Evolutionary conservation across 2,113 vertebrate species (phyloP), one percentile per base, ranked within the genome.

Genomic region (Trogon surrucura): DNA sequence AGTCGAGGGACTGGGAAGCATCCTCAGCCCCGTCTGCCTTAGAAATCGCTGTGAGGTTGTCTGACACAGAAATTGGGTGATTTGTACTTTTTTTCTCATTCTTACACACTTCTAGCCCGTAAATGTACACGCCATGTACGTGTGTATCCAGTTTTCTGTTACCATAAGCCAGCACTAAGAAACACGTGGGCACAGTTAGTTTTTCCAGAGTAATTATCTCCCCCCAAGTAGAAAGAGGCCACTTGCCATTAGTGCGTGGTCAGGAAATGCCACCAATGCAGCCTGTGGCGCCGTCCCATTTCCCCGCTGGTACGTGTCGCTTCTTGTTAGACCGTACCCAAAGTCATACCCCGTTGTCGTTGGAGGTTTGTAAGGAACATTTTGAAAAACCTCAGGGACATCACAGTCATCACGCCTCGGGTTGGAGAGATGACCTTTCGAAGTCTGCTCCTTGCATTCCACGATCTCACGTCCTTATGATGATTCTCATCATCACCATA

Each of bases 231-330:
- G 45, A 71, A 74, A 20, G 19, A 22, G 23, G 26, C 51, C 10
- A 6, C 45, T 60, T 60, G 21, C 17, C 1, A 0, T 41, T 44
- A 36, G 45, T 3, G 13, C 5, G 5, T 21, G 54, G 41, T 32
- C 20, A 32, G 53, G 64, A 71, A 57, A 22, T 56, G 64, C 11
- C 30, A 56, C 19, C 45, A 22, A 6, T 4, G 25, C 34, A 45
- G 45, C n/a, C 56, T 34, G 16, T 11, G 8, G 21, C 47, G 13
- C 32, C 6, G 13, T 54, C 30, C 61, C 13, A 0, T 70, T 74
- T 27, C 56, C 36, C 32, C 1, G 0, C 29, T 10, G 17, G 16
- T 22, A 29, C 4, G 15, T 13, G 11, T 48, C 34, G 14, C 0
- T 1, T 27, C 45, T 27, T 65, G 51, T 29, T 65, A 60, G 47